Evolutionary conservation across 2,113 vertebrate species (phyloP), one percentile per base, ranked within the genome.

Genomic region (Australoheros scitulus): DNA sequence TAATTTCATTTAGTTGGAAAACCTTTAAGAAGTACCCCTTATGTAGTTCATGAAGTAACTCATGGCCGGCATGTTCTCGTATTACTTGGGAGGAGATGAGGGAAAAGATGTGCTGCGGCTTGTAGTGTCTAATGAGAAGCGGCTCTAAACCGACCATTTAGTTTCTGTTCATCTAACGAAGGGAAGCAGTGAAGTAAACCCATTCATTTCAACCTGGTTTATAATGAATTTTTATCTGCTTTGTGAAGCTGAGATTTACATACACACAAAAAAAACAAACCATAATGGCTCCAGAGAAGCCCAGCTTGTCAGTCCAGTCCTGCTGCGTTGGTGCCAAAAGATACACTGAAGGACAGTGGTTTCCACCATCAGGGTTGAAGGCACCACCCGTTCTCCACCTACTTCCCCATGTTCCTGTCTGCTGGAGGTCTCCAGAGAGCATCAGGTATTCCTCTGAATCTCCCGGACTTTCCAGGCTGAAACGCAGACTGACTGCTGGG

Each of bases 401-500:
- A 13, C 76, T 41, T 52, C n/a, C 50, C 34, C 58, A 41, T 17
- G 63, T 11, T 5, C 4, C 65, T 15, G 7, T 63, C 74, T 36
- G 47, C 59, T 63, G 17, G 2, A 81, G 79, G 59, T 86, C 92
- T 78, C 85, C 57, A 15, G 89, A 76, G 90, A 89, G 82, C 88
- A 90, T 93, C 92, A 38, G 79, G 18, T 87, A 15, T 59, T 83
- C 80, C 7, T 82, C 79, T 64, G 85, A 93, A 94, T 93, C 70
- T 88, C 91, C 94, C 93, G 94, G 94, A 96, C 95, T 95, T 96
- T 95, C 95, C 94, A 94, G 87, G 61, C 64, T 87, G 75, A 85
- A 77, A 74, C 56, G 58, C 68, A 63, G 29, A 77, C 52, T 0
- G 55, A 63, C 80, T 24, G 77, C 63, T 72, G 58, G 80, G 83